Evolutionary conservation across 2,113 vertebrate genomes (phyloP), one percentile per base, ranked within the genome.

Genomic region (Noturus placidus): DNA sequence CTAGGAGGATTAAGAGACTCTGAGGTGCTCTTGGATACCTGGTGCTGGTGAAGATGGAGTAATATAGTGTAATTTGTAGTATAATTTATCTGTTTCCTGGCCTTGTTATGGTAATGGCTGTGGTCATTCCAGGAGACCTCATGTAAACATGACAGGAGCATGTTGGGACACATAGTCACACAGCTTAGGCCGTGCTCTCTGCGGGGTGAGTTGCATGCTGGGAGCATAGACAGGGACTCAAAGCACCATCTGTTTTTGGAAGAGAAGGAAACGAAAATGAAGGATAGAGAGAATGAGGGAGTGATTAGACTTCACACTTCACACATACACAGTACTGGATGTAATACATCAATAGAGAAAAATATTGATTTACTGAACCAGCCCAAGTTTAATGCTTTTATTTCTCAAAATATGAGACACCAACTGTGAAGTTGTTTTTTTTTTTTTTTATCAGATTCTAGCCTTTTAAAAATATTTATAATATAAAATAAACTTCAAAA

Each of bases 161-260:
- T 74, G 30, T 57, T 11, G 74, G 52, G n/a, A 59, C 20, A 84
- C n/a, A 50, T 11, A 83, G 27, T 22, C 63, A 52, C 19, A 54
- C 46, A 69, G 82, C 46, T 70, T n/a, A 84, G 83, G 83, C 42
- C 69, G 27, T 84, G 83, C 83, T 38, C 67, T 52, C 67, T 70
- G 15, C 5, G 17, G 46, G 82, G 30, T 38, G 63, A 17, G 65
- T 67, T 84, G 52, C 50, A 56, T 57, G 50, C 65, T 84, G n/a
- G 52, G 52, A 56, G 83, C 83, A 74, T 38, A 56, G 65, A 56
- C 83, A 84, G 52, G 20, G 33, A 38, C 52, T 84, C 22, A 35
- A 56, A 54, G 65, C 67, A 72, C 67, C 67, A 84, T 84, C 83
- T 84, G 83, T 70, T 11, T 84, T 84, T 84, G 9, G 52, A 84